These are phyloP conservation scores for Camponotus fellah DNA, from an alignment of 2,888 invertebrate species.

Conservation along the genomic window DNA sequence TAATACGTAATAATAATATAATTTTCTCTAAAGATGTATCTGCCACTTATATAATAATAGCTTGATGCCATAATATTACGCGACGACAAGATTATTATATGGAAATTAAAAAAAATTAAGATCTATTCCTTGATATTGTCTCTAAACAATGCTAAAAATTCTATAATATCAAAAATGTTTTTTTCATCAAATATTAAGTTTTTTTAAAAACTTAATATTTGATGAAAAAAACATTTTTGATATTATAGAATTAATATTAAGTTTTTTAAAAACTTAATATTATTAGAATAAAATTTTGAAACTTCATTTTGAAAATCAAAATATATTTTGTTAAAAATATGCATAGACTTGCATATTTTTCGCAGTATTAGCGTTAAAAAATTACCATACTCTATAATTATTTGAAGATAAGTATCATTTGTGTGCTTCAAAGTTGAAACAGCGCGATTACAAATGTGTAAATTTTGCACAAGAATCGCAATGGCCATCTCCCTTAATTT, in stretches of 20 bases:
- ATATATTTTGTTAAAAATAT: not conserved
- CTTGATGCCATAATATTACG: not conserved
- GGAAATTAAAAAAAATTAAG: not conserved
- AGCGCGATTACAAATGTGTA: not conserved
- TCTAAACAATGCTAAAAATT: not conserved
- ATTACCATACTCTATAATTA: conserved; percentile 1
- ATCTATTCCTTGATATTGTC: not conserved
- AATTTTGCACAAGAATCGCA: conserved; percentile 8
- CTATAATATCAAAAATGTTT: not conserved
- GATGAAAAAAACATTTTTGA: too few relatives aligned
- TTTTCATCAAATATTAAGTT: not conserved
- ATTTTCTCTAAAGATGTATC: not conserved
- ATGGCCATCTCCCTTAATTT: not conserved
- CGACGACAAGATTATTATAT: not conserved
- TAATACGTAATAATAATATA: not conserved
- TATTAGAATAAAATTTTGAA: too few relatives aligned
- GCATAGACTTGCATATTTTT: not conserved
- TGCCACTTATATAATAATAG: not conserved
- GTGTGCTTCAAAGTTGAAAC: not conserved
- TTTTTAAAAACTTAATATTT: not conserved
- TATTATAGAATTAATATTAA: too few relatives aligned
- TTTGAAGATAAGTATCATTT: not conserved
- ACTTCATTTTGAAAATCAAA: not conserved
- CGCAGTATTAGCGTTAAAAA: not conserved
- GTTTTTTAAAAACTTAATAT: not conserved